Conservation (phyloP, 1,140 invertebrate species). For the Lethrus apterus region DNA sequence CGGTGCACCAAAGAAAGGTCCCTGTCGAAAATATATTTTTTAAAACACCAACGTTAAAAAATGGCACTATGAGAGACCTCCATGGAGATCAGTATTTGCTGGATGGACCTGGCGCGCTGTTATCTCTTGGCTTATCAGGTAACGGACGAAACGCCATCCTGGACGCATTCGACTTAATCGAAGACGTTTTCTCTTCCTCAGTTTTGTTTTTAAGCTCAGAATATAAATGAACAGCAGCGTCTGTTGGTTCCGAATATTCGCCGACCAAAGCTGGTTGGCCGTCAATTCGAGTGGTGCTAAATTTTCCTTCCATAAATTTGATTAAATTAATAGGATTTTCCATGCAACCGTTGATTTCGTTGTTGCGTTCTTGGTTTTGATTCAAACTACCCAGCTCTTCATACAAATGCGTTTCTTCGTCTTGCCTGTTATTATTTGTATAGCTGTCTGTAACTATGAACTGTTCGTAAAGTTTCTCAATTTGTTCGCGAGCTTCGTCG, state of each 20-base stretch:
- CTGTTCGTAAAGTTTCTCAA: slow-evolving; percentile 69
- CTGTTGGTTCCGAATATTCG: slow-evolving; percentile 66
- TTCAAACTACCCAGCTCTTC: slow-evolving; percentile 50
- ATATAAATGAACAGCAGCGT: slow-evolving; percentile 61
- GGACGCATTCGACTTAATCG: slow-evolving; percentile 43
- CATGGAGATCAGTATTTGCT: slow-evolving; percentile 12
- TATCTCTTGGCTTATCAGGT: slow-evolving; percentile 53
- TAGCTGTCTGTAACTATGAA: slow-evolving; percentile 67
- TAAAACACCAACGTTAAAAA: not conserved
- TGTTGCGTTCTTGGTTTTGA: slow-evolving; percentile 39
- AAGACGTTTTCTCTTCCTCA: slow-evolving; percentile 35
- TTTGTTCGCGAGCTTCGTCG: slow-evolving; percentile 66
- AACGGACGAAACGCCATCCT: slow-evolving; percentile 61
- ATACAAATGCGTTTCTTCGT: slow-evolving; percentile 56
- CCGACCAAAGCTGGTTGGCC: slow-evolving; percentile 47
- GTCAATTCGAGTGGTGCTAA: slow-evolving; percentile 20
- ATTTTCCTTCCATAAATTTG: slow-evolving; percentile 36
- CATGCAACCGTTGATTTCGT: slow-evolving; percentile 22
- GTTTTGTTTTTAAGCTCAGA: slow-evolving; percentile 52
- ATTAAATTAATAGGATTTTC: slow-evolving; percentile 31
- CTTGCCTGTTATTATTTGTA: slow-evolving; percentile 51
- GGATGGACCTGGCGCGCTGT: slow-evolving; percentile 25
- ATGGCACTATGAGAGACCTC: slow-evolving; percentile 12
- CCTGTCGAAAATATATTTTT: slow-evolving; percentile 1
- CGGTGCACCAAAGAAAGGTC: slow-evolving; percentile 7